These are phyloP conservation scores for Rhyzopertha dominica DNA, from an alignment of 1,140 invertebrate species.

Conservation along the genomic window DNA sequence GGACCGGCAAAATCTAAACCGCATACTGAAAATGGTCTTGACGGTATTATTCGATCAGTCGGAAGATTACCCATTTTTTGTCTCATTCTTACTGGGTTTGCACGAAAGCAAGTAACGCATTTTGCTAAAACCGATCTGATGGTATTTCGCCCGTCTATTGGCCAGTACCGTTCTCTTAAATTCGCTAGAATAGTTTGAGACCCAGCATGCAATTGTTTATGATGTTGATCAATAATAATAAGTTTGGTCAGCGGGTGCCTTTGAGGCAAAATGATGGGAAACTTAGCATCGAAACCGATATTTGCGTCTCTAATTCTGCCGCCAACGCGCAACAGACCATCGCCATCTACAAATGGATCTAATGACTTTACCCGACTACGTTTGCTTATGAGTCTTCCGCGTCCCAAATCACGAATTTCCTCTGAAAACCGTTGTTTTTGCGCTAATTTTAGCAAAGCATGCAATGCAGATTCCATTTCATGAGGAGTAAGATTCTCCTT, in stretches of 20 bases:
- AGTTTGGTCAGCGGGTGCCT: slow-evolving; percentile 18
- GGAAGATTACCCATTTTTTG: slow-evolving; percentile 25
- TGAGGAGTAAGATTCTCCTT: no score
- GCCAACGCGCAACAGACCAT: slow-evolving; percentile 30
- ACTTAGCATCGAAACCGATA: slow-evolving; percentile 17
- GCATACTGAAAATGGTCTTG: slow-evolving; percentile 24
- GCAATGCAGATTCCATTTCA: no score
- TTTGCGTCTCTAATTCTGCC: slow-evolving; percentile 28
- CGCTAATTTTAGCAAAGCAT: no score
- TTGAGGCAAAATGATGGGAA: slow-evolving; percentile 20
- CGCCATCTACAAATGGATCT: slow-evolving; percentile 25
- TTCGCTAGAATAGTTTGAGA: slow-evolving; percentile 9
- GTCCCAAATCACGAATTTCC: no score
- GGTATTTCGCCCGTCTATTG: slow-evolving; percentile 16
- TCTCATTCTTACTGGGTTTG: background rate
- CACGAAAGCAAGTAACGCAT: slow-evolving; percentile 18
- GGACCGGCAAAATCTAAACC: slow-evolving; percentile 40
- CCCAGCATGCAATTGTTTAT: slow-evolving; percentile 14
- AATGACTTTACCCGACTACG: slow-evolving; percentile 16
- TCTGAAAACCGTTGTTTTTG: no score
- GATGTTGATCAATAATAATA: slow-evolving; percentile 19
- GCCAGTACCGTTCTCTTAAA: slow-evolving; percentile 20
- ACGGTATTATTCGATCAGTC: slow-evolving; percentile 15
- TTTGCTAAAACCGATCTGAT: slow-evolving; percentile 19
- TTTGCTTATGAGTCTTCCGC: no score